Conservation (phyloP, 2,797 vertebrate species). For the Austrolebias charrua region DNA sequence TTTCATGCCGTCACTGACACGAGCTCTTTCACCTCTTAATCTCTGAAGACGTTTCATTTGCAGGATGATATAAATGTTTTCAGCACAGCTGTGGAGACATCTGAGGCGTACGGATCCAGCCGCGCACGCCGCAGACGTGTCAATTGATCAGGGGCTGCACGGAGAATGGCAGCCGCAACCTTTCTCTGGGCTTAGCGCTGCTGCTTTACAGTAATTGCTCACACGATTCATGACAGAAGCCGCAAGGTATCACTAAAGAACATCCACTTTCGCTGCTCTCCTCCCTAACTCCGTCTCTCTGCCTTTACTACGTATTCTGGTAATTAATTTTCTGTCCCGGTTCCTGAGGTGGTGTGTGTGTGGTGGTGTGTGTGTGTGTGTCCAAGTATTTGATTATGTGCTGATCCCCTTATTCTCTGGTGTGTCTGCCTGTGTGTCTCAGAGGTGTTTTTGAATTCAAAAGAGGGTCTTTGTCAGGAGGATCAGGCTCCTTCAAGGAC, state of each 20-base stretch:
- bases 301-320: conserved; percentile 38
- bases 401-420: conserved; percentile 54
- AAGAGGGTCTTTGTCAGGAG: conserved; percentile 42
- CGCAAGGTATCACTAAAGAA: conserved; percentile 62
- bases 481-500: conserved; percentile 55
- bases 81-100: conserved; percentile 29
- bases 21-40: conserved; percentile 42
- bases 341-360: conserved; percentile 27
- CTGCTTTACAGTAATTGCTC: conserved; percentile 61
- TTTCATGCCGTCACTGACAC: conserved; percentile 38
- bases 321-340: conserved; percentile 67
- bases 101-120: conserved; percentile 21
- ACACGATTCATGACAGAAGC: conserved; percentile 61
- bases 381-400: conserved; percentile 59
- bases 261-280: conserved; percentile 43
- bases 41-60: conserved; percentile 55
- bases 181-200: conserved; percentile 57
- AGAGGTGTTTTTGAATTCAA: conserved; percentile 54
- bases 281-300: conserved; percentile 31
- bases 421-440: conserved; percentile 44
- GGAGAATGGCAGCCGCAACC: conserved; percentile 62
- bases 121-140: conserved; percentile 12
- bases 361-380: conserved; percentile 22
- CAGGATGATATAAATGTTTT: conserved; percentile 62
- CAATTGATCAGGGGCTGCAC: conserved; percentile 45